A percentile compares a stretch with the other conserved stretches of the same genome.
phyloP scores from a whole-genome alignment of 2,113 vertebrate genomes.

The Aphyosemion australe region DNA sequence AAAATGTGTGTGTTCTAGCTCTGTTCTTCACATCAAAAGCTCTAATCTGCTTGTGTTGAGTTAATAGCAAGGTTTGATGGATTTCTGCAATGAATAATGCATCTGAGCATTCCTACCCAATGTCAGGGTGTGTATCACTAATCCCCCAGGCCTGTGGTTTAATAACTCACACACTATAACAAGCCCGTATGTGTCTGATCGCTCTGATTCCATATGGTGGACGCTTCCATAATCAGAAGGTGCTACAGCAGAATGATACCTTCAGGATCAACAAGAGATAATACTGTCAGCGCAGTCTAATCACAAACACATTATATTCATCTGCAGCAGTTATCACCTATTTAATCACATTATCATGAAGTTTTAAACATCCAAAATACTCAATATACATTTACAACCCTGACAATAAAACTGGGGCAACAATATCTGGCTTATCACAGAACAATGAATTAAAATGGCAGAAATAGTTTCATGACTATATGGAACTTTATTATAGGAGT shows the following conservation, averaged over 20 bases:
- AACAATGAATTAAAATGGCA: constrained; percentile 18
- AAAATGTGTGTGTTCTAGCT: constrained; percentile 41
- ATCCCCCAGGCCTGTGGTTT: constrained; percentile 17
- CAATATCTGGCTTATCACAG: background rate
- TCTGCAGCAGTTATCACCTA: no score
- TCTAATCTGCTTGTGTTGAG: constrained; percentile 60
- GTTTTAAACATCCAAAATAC: background rate
- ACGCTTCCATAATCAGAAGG: background rate
- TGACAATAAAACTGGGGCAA: background rate
- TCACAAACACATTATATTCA: background rate
- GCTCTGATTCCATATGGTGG: constrained; percentile 23
- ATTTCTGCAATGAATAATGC: constrained; percentile 75
- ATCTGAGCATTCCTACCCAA: constrained; percentile 23
- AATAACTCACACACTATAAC: constrained; percentile 8
- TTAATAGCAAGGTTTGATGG: constrained; percentile 76
- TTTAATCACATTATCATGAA: no score
- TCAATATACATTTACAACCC: no score
- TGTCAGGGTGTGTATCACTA: constrained; percentile 17
- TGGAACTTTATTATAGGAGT: constrained; percentile 36
- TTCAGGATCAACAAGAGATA: background rate
- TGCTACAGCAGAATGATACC: background rate
- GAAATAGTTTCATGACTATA: constrained; percentile 31
- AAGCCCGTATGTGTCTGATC: constrained; percentile 7
- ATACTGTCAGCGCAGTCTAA: no score
- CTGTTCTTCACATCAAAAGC: constrained; percentile 31